phyloP scores from a whole-genome alignment of 2,797 vertebrate genomes.

The Pachyuromys duprasi region DNA sequence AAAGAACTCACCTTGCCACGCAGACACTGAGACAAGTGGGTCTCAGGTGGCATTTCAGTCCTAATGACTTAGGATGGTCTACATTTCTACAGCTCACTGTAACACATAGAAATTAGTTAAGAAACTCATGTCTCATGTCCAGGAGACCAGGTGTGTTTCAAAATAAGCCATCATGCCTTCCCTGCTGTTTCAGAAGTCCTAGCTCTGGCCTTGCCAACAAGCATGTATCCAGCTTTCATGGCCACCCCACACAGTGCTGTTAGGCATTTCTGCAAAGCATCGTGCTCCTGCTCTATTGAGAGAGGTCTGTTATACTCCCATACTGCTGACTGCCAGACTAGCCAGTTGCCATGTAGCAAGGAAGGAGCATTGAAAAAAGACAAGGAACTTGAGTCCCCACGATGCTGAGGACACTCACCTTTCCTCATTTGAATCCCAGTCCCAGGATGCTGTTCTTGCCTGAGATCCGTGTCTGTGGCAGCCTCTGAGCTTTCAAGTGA shows the following conservation, averaged over 20 bases:
- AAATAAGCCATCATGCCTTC: neutral
- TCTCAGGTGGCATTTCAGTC: neutral
- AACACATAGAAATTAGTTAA: neutral
- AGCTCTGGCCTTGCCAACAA: neutral
- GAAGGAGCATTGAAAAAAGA: conserved; percentile 64
- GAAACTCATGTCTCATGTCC: neutral
- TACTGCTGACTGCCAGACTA: neutral
- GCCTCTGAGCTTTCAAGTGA: conserved; percentile 82
- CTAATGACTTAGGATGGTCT: neutral
- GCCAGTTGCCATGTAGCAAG: neutral
- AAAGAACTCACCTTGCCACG: neutral
- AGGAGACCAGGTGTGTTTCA: neutral
- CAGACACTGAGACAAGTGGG: neutral
- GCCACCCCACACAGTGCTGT: neutral
- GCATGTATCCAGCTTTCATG: neutral
- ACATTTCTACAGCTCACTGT: neutral
- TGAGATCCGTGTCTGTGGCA: conserved; percentile 62
- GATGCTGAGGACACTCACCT: conserved; percentile 78
- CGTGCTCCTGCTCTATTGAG: conserved; percentile 30
- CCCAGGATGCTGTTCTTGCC: conserved; percentile 77
- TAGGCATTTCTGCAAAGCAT: neutral
- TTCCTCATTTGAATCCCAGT: conserved; percentile 76
- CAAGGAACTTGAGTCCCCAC: conserved; percentile 73
- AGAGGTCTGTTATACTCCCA: neutral
- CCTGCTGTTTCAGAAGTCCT: conserved; percentile 6